Evolutionary conservation across 2,888 invertebrate genomes (phyloP).

Genomic region (Aphodius granarius): DNA sequence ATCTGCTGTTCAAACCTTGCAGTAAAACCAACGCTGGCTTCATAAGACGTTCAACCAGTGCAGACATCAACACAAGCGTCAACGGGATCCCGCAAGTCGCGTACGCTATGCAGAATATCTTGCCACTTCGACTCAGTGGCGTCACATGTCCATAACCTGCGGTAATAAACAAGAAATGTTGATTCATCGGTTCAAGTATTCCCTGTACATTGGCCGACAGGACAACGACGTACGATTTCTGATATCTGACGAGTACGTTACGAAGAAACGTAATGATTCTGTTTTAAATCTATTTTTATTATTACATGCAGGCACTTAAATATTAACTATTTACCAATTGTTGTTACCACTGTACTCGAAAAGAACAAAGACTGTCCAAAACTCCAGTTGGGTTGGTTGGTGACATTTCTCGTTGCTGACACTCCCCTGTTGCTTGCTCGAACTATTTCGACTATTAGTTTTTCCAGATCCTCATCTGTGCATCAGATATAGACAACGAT

Average conservation of each 20-base stretch:
- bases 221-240: no score
- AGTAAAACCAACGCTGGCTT: conserved; percentile 73
- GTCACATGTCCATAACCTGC: conserved; percentile 89
- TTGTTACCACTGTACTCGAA: conserved; percentile 85
- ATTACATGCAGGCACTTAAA: background rate
- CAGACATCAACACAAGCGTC: conserved; percentile 80
- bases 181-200: no score
- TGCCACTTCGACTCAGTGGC: conserved; percentile 82
- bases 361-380: conserved; percentile 90
- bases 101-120: conserved; percentile 86
- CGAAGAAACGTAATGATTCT: no score
- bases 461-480: conserved; percentile 73
- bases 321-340: conserved; percentile 66
- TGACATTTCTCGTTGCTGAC: conserved; percentile 73
- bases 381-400: conserved; percentile 84
- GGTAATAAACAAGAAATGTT: background rate
- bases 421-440: conserved; percentile 78
- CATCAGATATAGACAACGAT: conserved; percentile 41
- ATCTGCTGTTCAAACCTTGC: conserved; percentile 66
- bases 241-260: no score
- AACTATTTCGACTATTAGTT: conserved; percentile 70
- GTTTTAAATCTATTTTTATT: background rate
- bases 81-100: conserved; percentile 84
- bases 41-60: conserved; percentile 78
- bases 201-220: no score